phyloP scores from a whole-genome alignment of 2,113 vertebrate species.

The Sclerurus mexicanus region DNA sequence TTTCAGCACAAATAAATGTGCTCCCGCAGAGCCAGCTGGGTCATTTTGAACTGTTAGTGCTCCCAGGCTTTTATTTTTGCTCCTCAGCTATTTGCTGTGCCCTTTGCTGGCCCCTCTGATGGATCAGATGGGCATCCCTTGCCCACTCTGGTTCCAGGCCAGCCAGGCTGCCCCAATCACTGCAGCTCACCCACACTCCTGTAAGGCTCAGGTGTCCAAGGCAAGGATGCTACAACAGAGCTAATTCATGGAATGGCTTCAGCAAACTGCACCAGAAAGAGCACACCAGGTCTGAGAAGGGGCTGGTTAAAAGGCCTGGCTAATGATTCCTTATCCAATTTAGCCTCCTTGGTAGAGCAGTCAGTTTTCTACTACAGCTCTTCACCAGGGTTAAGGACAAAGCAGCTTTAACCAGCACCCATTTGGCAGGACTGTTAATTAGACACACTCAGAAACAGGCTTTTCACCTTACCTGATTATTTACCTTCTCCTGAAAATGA shows the following conservation, averaged over 20 bases:
- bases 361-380: background rate
- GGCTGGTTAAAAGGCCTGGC: background rate
- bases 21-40: conserved; percentile 8
- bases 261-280: background rate
- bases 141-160: background rate
- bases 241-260: background rate
- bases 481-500: background rate
- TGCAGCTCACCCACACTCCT: conserved; percentile 15
- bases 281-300: background rate
- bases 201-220: conserved; percentile 1
- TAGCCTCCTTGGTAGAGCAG: background rate
- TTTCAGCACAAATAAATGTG: conserved; percentile 7
- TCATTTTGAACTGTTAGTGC: conserved; percentile 9
- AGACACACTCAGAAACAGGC: background rate
- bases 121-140: conserved; percentile 23
- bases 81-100: conserved; percentile 26
- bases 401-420: background rate
- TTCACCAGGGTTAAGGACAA: background rate
- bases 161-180: background rate
- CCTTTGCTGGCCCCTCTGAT: background rate
- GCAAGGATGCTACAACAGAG: background rate
- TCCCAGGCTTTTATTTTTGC: conserved; percentile 53
- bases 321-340: background rate
- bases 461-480: background rate
- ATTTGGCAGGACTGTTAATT: background rate